Evolutionary conservation across 2,888 invertebrate genomes (phyloP), one percentile per base, ranked within the genome.

Genomic region (Standfussiana lucernea): DNA sequence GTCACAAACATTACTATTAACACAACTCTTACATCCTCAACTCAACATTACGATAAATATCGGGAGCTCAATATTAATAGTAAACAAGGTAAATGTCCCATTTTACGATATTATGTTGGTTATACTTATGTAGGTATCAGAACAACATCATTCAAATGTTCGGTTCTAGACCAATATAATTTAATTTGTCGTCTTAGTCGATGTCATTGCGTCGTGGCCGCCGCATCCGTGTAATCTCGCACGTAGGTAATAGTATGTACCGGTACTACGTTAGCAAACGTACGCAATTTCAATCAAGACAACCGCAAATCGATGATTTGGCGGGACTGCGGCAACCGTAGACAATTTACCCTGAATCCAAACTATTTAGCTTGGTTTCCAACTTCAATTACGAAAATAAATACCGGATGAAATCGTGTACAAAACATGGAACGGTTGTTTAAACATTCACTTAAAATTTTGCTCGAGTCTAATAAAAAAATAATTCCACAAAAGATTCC

Each of bases 231-330:
- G 83, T 75, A 82, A 78, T 74, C 47, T 64, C 47, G 35, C 69
- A 59, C 73, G 65, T 69, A 82, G 72, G 35, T 72, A 68, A 59
- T 72, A 64, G 32, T 80, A 73, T 78, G 61, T 66, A 66, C 69
- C 67, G 66, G 73, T 62, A 76, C 71, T 66, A 42, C 70, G 67
- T 80, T 66, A 72, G 86, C 88, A 71, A 78, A 81, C 79, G 77
- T 73, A 80, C 71, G 71, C 79, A 84, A 89, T 84, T 89, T 84
- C 88, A 86, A 87, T 89, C 80, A 88, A 84, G 79, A 79, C 77
- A 76, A 86, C 88, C 87, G 65, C 86, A 84, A 84, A 87, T 87
- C 86, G 84, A 89, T 89, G 75, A 81, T 80, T 81, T 80, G 79
- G 74, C 59, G 74, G 68, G 70, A 73, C 61, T 83, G 82, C 56